Conservation (phyloP, 1,140 invertebrate genomes). For the Paralvinella palmiformis region DNA sequence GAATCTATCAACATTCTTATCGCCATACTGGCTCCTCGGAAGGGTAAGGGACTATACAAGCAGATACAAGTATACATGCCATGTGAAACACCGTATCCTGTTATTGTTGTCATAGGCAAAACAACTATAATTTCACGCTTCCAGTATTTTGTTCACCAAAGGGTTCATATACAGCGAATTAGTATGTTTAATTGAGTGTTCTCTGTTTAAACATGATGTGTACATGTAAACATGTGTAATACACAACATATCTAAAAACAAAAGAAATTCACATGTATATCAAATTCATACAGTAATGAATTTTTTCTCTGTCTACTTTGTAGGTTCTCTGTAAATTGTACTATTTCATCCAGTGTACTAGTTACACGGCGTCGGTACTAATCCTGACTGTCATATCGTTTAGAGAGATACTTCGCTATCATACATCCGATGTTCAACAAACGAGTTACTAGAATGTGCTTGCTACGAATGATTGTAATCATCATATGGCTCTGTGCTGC, state of each 20-base stretch:
- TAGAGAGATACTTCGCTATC: constrained; percentile 73
- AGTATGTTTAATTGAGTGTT: not conserved
- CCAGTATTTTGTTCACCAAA: not conserved
- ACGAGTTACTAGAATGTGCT: constrained; percentile 13
- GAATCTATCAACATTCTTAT: constrained; percentile 22
- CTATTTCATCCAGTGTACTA: constrained; percentile 38
- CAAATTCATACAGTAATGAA: no score
- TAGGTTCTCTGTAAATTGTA: constrained; percentile 45
- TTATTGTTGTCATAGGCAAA: not conserved
- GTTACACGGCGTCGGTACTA: constrained; percentile 37
- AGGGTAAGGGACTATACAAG: constrained; percentile 6
- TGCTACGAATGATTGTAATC: not conserved
- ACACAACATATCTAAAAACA: not conserved
- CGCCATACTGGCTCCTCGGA: constrained; percentile 4
- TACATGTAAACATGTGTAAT: not conserved
- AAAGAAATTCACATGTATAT: not conserved
- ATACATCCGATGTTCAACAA: constrained; percentile 61
- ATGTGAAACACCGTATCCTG: not conserved
- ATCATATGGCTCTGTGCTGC: not conserved
- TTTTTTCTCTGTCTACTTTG: no score
- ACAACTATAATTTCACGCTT: not conserved
- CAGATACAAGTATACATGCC: not conserved
- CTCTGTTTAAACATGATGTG: not conserved
- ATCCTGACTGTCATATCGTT: constrained; percentile 56
- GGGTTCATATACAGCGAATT: not conserved